Evolutionary conservation across 2,113 vertebrate species (phyloP).

Genomic region (Oxyura jamaicensis): DNA sequence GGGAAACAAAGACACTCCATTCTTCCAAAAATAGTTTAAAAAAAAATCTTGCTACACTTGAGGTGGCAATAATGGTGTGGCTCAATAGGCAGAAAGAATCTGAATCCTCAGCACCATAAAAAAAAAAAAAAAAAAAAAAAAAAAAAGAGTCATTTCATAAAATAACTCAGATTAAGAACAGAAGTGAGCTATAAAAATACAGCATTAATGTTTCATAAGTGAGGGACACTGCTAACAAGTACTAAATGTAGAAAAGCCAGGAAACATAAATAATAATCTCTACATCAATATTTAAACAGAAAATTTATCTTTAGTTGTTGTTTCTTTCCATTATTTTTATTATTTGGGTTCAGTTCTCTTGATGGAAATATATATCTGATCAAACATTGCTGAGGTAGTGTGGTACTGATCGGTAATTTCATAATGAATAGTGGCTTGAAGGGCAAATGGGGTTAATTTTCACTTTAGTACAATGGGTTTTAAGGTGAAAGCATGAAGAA

Average conservation of each 20-base stretch:
- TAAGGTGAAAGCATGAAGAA: background rate
- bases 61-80: background rate
- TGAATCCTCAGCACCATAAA: conserved; percentile 31
- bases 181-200: conserved; percentile 53
- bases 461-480: background rate
- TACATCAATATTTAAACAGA: conserved; percentile 65
- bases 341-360: background rate
- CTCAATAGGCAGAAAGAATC: conserved; percentile 27
- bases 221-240: conserved; percentile 56
- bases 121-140: conserved; percentile 49
- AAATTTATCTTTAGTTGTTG: conserved; percentile 50
- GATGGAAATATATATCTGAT: background rate
- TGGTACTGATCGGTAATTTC: background rate
- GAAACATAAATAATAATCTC: conserved; percentile 54
- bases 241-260: conserved; percentile 48
- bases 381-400: background rate
- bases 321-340: conserved; percentile 43
- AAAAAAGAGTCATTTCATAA: conserved; percentile 35
- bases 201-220: conserved; percentile 63
- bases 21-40: background rate
- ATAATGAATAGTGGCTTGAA: background rate
- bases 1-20: background rate
- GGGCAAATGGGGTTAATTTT: conserved; percentile 43
- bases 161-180: conserved; percentile 42
- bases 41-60: background rate